Base-by-base conservation (phyloP, 2,888 invertebrate species). In the Anarsia innoxiella region DNA sequence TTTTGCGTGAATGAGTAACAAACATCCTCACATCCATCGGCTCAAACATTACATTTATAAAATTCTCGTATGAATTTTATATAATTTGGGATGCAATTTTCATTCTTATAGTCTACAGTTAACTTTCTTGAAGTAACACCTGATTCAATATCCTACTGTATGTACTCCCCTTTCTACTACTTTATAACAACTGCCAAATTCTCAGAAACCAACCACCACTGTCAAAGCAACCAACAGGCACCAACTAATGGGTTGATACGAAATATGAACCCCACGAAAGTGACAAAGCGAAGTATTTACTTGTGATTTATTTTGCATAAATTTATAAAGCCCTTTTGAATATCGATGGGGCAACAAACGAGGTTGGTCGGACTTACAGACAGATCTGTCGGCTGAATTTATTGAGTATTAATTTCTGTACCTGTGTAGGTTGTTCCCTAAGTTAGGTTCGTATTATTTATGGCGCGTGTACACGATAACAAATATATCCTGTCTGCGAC, bases 281-380 rank as follows among this genome's bases (percentile, higher is more conserved):
- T 46, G 42, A 53, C 49, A 46, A 53, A 47, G 31, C 34, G 28
- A 31, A 32, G 26, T 30, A 32, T 31, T 31, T 31, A 31, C 23
- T 11, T 9, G 23, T 12, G 31, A 31, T 31, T 31, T 31, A 31
- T 31, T 30, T 30, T 10, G 30, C 30, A 30, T 30, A 15, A n/a
- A 30, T 15, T 31, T 19, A 5, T 23, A 31, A 11, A 8, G 31
- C 31, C 31, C 27, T 12, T n/a, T 31, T 31, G 31, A 31, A 31
- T 31, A 31, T 31, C 31, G 31, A 31, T 31, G 31, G 23, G 31
- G 19, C 12, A 23, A 31, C 31, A 31, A 31, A 31, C 13, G 31
- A 23, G 23, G 12, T 31, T 23, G 15, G 15, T 4, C 23, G 12
- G 11, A 23, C 23, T 12, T 23, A 23, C 31, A 31, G 19, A 19